Conservation (phyloP, 2,797 vertebrate genomes). For the Zenarchopterus dispar region DNA sequence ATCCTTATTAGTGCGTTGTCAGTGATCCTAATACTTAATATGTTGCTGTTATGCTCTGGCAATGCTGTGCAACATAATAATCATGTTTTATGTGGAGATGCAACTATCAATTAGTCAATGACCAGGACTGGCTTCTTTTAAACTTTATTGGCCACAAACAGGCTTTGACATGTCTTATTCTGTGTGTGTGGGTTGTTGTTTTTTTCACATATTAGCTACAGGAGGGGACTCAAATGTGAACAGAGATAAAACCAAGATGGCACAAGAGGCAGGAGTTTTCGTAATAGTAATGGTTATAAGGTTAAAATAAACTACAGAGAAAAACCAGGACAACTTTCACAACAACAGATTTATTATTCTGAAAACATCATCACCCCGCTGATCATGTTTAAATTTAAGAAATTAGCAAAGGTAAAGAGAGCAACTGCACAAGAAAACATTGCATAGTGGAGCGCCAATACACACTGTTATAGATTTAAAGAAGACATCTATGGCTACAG, state of each 20-base stretch:
- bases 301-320: background rate
- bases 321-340: background rate
- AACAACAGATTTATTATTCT: background rate
- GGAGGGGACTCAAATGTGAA: background rate
- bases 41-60: background rate
- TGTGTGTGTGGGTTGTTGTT: background rate
- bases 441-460: too few species aligned
- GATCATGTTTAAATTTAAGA: background rate
- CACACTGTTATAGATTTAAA: too few species aligned
- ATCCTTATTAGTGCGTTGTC: conserved; percentile 32
- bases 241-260: too few species aligned
- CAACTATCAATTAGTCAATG: too few species aligned
- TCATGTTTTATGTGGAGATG: too few species aligned
- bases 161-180: background rate
- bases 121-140: too few species aligned
- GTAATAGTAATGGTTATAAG: conserved; percentile 1
- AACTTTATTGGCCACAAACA: background rate
- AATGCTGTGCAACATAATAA: too few species aligned
- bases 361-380: background rate
- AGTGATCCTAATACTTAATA: conserved; percentile 21
- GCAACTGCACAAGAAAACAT: too few species aligned
- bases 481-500: too few species aligned
- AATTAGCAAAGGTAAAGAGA: too few species aligned
- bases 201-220: too few species aligned
- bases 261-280: background rate